Base-by-base conservation (phyloP, 2,888 invertebrate genomes). In the Acleris cristana region DNA sequence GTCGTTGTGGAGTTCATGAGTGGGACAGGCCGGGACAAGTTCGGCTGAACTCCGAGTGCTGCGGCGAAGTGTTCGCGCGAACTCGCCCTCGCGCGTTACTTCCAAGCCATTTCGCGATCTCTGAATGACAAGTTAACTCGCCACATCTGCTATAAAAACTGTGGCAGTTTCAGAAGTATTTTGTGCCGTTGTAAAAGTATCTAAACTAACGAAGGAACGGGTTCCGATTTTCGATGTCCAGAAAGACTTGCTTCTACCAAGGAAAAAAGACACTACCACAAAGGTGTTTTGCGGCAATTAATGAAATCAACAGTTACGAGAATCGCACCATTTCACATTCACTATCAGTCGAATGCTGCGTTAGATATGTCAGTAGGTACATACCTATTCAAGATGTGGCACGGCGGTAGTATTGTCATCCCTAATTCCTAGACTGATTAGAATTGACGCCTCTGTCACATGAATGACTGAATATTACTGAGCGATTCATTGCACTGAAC, bases 21-120 rank as follows among this genome's bases (percentile, higher is more conserved):
- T 81, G 84, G 79, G 76, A 79, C 78, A 80, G 78, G 79, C 77
- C 70, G 70, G 79, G 75, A 75, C 75, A 88, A 89, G 81, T 90
- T 87, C 76, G 73, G 74, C 74, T 74, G 73, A 84, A 88, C 84
- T 89, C 83, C 78, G 78, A 87, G 87, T 85, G 81, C 78, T 79
- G 80, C 79, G 79, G 84, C 80, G 84, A 83, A 87, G 82, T 84
- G 85, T 83, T 83, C 86, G 87, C 76, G 85, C 84, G 78, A 78
- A 81, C 84, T 83, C 80, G 80, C 78, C 84, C 82, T 80, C 77
- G 78, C 84, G 82, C 83, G 85, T 89, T 87, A 86, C 84, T 88
- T 88, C 86, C 87, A 80, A 86, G 79, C 83, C 85, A 89, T 88
- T 90, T 89, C 84, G 74, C 85, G 80, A 86, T 86, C 79, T 86